Base-by-base conservation (phyloP, 2,113 vertebrate species). In the Periophthalmodon schlosseri region DNA sequence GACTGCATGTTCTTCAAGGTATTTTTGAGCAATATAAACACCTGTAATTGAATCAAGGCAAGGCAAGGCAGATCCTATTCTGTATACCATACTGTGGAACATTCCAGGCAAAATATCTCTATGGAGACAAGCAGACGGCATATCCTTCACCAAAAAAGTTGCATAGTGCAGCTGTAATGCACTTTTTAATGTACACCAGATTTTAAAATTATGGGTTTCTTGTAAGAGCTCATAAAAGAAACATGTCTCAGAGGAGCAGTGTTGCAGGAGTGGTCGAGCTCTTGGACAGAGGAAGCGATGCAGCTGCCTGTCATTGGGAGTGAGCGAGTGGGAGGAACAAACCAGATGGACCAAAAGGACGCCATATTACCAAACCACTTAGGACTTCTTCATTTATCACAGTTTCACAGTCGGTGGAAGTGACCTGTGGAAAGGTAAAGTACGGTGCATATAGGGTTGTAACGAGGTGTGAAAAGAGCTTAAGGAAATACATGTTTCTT, bases 241-340 rank as follows among this genome's bases (percentile, higher is more conserved):
- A 78, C 65, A 73, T 66, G 74, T 66, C 60, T 20, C 60, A 16
- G 60, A 20, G 60, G 60, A 63, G 46, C 74, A 8, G 49, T 83
- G 65, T 70, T 69, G 72, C 34, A 77, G 80, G 74, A 77, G 73
- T 75, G 74, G 61, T 76, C 65, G 34, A n/a, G 69, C 69, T 80
- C 78, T 73, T 73, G 72, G 72, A 44, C 78, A 77, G 64, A 57
- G 83, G 89, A 92, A 79, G 81, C 81, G 85, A 78, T 85, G 80
- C 91, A 91, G 89, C 89, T 92, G 90, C 84, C 84, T 88, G 85
- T 86, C 88, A 86, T 84, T 76, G 66, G 47, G 65, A 67, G 69
- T 71, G 72, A 78, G 85, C 77, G 80, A 68, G 85, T 74, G 82
- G 61, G 47, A 72, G 23, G 58, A 71, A 44, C 57, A 68, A 64